Conservation (phyloP, 1,140 invertebrate genomes). For the Periplaneta americana region DNA sequence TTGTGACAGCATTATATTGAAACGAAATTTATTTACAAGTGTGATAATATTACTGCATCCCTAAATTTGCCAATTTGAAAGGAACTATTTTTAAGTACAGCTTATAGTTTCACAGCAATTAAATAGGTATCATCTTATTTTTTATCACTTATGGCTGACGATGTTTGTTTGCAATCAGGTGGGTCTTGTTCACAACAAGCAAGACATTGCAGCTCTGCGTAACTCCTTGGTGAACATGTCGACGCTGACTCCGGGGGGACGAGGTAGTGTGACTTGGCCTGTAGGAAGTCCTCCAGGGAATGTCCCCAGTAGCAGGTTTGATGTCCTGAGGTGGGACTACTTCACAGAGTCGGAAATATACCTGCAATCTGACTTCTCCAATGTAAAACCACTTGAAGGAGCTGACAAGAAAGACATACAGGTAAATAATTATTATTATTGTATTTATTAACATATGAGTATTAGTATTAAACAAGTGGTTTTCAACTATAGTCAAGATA, state of each 20-base stretch:
- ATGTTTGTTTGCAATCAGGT: constrained; percentile 20
- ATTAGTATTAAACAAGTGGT: too few relatives aligned
- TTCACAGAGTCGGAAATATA: constrained; percentile 81
- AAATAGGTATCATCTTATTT: too few relatives aligned
- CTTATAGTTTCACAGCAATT: too few relatives aligned
- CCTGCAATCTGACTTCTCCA: constrained; percentile 61
- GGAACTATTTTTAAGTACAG: too few relatives aligned
- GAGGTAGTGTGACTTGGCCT: constrained; percentile 56
- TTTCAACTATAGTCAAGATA: too few relatives aligned
- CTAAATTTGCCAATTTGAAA: too few relatives aligned
- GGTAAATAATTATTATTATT: too few relatives aligned
- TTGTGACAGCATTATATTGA: too few relatives aligned
- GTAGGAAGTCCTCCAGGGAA: constrained; percentile 64
- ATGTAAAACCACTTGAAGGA: constrained; percentile 47
- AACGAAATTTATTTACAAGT: too few relatives aligned
- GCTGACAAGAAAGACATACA: constrained; percentile 60
- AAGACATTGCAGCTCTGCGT: constrained; percentile 24
- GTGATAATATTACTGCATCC: too few relatives aligned
- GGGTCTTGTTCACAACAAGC: constrained; percentile 19
- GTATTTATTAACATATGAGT: too few relatives aligned
- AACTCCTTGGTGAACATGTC: constrained; percentile 37
- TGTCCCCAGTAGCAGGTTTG: constrained; percentile 71
- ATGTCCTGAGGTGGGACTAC: constrained; percentile 76
- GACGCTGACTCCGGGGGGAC: neutral
- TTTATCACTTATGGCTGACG: too few relatives aligned